Base-by-base conservation (phyloP, 2,797 vertebrate genomes). In the Phataginus tetradactyla region DNA sequence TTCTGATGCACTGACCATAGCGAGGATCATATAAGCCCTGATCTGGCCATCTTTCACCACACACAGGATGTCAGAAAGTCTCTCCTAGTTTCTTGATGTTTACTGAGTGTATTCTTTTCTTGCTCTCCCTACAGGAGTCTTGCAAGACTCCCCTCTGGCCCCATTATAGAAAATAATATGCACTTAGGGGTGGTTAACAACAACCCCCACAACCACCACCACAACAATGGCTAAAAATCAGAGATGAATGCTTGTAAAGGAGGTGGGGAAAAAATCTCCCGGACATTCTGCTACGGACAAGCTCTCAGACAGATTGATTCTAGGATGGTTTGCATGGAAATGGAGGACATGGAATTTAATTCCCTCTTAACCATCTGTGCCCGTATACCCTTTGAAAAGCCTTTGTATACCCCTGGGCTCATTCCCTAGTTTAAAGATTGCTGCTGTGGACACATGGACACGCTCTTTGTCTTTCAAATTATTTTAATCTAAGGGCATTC, bases 31-130 rank as follows among this genome's bases (percentile, higher is more conserved):
- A n/a, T 92, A 95, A 92, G 27, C 69, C 64, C 64, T 23, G 18
- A 77, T 92, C 74, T 89, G 71, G 86, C 77, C 69, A n/a, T 91
- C 77, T 95, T 66, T 91, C 86, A 84, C 74, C 83, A 84, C 25
- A 45, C 34, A 13, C 61, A n/a, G 49, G 37, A 55, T 95, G 90
- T 89, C 94, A 61, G 85, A 53, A 94, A 91, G 39, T 34, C 23
- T 85, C 42, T 92, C 83, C 79, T 37, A 59, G 37, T 85, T 94
- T 95, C 94, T 55, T 80, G 78, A 81, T 74, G 88, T 77, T 92
- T 93, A 72, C 29, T n/a, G 66, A 92, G 86, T 5, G 2, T 55
- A 81, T 77, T 53, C 23, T 89, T 95, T 74, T 29, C 53, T 84
- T 13, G 4, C 13, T 72, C 7, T 93, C n/a, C 39, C 78, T 9